Evolutionary conservation across 2,888 invertebrate species (phyloP).

Genomic region (Amblyjoppa fuscipennis): DNA sequence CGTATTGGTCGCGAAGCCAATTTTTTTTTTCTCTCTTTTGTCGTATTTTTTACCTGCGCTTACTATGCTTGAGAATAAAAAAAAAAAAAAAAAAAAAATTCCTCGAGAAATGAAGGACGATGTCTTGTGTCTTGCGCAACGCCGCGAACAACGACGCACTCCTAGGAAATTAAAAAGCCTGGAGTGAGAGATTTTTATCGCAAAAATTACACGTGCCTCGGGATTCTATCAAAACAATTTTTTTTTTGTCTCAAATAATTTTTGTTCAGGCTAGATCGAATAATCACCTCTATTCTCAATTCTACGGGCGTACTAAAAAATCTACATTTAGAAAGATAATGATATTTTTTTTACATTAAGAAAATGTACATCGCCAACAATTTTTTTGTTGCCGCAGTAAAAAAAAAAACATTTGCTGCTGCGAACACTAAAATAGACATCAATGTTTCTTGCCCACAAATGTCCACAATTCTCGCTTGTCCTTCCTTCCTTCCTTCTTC

Average conservation of each 20-base stretch:
- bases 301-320: background rate
- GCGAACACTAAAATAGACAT: too few relatives aligned
- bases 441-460: too few relatives aligned
- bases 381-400: too few relatives aligned
- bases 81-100: slow-evolving; percentile 42
- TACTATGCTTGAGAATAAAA: background rate
- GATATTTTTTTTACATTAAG: too few relatives aligned
- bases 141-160: slow-evolving; percentile 25
- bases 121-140: slow-evolving; percentile 53
- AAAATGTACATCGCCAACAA: too few relatives aligned
- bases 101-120: slow-evolving; percentile 56
- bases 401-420: too few relatives aligned
- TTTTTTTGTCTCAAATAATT: background rate
- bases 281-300: background rate
- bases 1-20: slow-evolving; percentile 59
- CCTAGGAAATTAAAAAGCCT: slow-evolving; percentile 40
- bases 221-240: background rate
- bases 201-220: slow-evolving; percentile 12
- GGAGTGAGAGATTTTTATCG: slow-evolving; percentile 54
- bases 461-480: too few relatives aligned
- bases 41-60: slow-evolving; percentile 38
- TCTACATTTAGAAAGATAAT: too few relatives aligned
- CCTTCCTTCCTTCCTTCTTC: too few relatives aligned
- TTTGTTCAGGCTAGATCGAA: background rate
- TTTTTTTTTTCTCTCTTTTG: slow-evolving; percentile 51